Evolutionary conservation across 2,113 vertebrate species (phyloP).

Genomic region (Corythaeola cristata): DNA sequence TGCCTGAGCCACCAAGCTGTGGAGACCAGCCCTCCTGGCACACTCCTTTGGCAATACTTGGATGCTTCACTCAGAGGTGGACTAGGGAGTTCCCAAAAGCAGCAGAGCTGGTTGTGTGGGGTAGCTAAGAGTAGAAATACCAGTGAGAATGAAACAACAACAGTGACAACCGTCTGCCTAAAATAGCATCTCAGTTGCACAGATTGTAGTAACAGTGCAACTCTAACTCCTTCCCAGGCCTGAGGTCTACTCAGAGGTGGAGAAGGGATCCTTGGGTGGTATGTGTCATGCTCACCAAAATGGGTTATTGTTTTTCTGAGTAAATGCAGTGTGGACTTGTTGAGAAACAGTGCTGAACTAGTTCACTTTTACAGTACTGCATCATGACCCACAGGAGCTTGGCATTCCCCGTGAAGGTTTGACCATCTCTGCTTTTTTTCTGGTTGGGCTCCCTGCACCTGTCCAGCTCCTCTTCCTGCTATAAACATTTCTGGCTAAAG

Average conservation of each 20-base stretch:
- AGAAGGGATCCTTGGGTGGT: background rate
- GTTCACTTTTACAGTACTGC: background rate
- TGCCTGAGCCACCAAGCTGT: background rate
- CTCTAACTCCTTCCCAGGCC: background rate
- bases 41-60: background rate
- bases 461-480: background rate
- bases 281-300: background rate
- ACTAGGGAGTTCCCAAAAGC: background rate
- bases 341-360: background rate
- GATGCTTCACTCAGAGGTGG: background rate
- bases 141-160: background rate
- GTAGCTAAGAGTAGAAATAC: background rate
- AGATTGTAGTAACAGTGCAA: background rate
- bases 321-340: background rate
- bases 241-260: background rate
- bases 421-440: background rate
- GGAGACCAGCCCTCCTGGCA: background rate
- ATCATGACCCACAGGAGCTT: background rate
- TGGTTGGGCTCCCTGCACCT: background rate
- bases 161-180: background rate
- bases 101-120: background rate
- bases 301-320: background rate
- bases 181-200: background rate
- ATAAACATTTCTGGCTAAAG: background rate
- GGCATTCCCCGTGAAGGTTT: background rate